Evolutionary conservation across 2,888 invertebrate species (phyloP).

Genomic region (Netelia inedita): DNA sequence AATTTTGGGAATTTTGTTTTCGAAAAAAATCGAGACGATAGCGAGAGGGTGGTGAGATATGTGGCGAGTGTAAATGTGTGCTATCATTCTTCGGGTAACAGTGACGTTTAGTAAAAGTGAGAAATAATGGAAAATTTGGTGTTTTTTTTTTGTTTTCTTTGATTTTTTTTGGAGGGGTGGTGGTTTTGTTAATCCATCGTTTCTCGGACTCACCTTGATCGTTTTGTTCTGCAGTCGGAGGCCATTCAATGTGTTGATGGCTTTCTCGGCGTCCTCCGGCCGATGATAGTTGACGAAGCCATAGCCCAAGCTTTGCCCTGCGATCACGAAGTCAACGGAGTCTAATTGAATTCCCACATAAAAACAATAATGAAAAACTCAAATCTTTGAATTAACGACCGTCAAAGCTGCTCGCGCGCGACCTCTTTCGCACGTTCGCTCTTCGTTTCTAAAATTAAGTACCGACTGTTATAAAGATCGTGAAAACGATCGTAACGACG

Average conservation of each 20-base stretch:
- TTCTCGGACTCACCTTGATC: slow-evolving; percentile 92
- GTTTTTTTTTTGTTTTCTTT: not conserved
- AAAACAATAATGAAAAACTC: slow-evolving; percentile 65
- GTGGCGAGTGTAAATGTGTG: too few species aligned
- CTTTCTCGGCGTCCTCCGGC: slow-evolving; percentile 99
- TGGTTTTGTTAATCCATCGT: too few species aligned
- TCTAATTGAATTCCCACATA: slow-evolving; percentile 67
- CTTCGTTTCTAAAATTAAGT: not conserved
- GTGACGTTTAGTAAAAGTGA: not conserved
- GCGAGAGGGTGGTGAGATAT: too few species aligned
- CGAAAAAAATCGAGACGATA: not conserved
- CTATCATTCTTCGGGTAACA: not conserved
- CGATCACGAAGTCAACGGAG: slow-evolving; percentile 72
- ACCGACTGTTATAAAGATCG: too few species aligned
- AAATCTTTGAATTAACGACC: slow-evolving; percentile 49
- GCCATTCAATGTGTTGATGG: slow-evolving; percentile 99
- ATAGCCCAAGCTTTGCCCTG: slow-evolving; percentile 99
- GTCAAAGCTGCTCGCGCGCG: slow-evolving; percentile 20
- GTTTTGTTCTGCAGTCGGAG: slow-evolving; percentile 99
- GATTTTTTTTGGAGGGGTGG: too few species aligned
- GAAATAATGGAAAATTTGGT: not conserved
- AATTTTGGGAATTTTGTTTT: not conserved
- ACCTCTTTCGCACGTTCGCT: not conserved
- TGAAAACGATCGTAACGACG: too few species aligned
- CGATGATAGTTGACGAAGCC: slow-evolving; percentile 99